These are phyloP conservation scores for Rhogogaster chlorosoma DNA, from an alignment of 2,888 invertebrate genomes.

Conservation along the genomic window DNA sequence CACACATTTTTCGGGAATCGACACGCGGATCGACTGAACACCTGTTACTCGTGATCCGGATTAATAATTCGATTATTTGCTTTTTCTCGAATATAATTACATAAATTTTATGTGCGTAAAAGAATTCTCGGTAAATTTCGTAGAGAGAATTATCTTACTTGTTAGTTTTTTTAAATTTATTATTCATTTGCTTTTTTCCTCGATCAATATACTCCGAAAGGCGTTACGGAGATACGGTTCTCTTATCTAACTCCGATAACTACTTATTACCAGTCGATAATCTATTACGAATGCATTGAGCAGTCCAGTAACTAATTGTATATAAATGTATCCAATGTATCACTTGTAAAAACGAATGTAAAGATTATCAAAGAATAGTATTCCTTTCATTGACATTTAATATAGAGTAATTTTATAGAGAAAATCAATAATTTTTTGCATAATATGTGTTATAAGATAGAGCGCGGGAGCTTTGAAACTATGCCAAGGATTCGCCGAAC, in stretches of 20 bases:
- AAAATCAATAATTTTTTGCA: neutral
- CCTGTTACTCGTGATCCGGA: neutral
- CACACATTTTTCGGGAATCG: neutral
- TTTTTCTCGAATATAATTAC: neutral
- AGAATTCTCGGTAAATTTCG: neutral
- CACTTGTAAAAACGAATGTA: neutral
- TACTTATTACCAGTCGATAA: neutral
- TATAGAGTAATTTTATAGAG: neutral
- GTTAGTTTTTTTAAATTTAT: neutral
- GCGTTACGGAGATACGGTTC: neutral
- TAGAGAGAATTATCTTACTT: neutral
- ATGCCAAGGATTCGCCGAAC: slow-evolving; percentile 7
- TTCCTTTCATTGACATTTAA: neutral
- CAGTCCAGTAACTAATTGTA: neutral
- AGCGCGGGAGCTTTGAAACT: neutral
- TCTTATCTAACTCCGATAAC: slow-evolving; percentile 24
- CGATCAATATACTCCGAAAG: neutral
- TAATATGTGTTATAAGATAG: neutral
- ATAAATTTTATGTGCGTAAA: neutral
- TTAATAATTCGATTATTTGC: neutral
- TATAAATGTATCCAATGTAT: neutral
- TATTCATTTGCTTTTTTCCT: neutral
- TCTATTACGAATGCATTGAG: neutral
- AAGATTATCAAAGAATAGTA: neutral
- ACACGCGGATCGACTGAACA: neutral